Evolutionary conservation across 2,113 vertebrate genomes (phyloP).

Genomic region (Alosa alosa): DNA sequence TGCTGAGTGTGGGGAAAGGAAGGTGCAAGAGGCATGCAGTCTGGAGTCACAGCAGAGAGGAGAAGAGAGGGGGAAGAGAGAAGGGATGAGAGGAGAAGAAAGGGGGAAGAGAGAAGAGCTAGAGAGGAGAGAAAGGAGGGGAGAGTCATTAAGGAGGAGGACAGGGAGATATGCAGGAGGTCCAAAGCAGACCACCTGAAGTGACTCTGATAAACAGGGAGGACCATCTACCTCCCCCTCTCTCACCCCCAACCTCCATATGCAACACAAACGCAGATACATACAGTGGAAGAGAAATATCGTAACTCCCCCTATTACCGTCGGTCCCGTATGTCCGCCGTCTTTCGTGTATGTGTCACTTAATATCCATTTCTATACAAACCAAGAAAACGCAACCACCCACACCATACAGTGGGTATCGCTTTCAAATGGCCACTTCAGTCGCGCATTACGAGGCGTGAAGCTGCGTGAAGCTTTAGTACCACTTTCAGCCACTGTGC

Average conservation of each 20-base stretch:
- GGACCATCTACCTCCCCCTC: not conserved
- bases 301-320: no score
- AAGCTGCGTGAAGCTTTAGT: no score
- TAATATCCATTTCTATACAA: no score
- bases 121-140: not conserved
- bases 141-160: not conserved
- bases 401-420: no score
- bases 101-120: not conserved
- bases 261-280: not conserved
- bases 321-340: no score
- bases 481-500: no score
- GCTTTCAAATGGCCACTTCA: no score
- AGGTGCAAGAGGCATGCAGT: slow-evolving; percentile 60
- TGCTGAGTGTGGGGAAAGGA: slow-evolving; percentile 68
- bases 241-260: not conserved
- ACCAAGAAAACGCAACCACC: no score
- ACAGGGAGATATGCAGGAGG: not conserved
- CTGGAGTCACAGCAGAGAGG: slow-evolving; percentile 50
- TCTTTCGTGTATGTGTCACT: no score
- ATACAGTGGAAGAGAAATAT: no score
- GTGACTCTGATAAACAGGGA: not conserved
- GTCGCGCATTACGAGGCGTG: no score
- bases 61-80: not conserved
- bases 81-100: not conserved
- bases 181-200: not conserved